These are phyloP conservation scores for Barnardius zonarius DNA, from an alignment of 2,113 vertebrate genomes.

Conservation along the genomic window DNA sequence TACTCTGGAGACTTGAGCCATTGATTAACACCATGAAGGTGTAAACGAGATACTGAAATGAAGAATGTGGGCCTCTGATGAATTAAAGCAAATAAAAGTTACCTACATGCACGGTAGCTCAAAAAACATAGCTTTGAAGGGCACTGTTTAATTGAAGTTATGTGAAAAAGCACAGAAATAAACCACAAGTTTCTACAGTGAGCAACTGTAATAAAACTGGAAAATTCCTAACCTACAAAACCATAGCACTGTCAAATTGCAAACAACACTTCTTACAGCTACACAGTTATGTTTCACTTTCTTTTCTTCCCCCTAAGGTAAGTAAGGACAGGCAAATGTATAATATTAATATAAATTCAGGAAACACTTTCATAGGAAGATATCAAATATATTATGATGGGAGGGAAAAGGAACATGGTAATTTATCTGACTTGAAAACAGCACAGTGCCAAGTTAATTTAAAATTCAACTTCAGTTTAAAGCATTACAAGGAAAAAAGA, in stretches of 20 bases:
- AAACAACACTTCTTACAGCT: background rate
- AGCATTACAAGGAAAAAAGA: slow-evolving; percentile 39
- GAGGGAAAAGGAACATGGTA: background rate
- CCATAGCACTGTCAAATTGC: background rate
- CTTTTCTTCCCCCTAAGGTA: background rate
- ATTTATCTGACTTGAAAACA: slow-evolving; percentile 58
- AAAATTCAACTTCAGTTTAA: slow-evolving; percentile 66
- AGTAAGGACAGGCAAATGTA: background rate
- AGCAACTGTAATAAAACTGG: background rate
- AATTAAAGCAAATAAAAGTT: background rate
- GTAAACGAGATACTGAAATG: background rate
- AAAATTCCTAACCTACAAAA: background rate
- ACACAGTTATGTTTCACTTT: background rate
- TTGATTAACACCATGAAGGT: background rate
- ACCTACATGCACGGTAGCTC: background rate
- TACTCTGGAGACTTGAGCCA: background rate
- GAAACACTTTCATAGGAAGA: slow-evolving; percentile 26
- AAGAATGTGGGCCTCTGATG: background rate
- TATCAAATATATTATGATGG: background rate
- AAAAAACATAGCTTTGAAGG: background rate
- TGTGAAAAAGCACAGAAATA: background rate
- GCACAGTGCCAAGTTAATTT: slow-evolving; percentile 56
- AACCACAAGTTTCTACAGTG: background rate
- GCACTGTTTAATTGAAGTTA: background rate
- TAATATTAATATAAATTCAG: slow-evolving; percentile 13